A percentile compares a stretch with the other conserved stretches of the same genome.
phyloP scores from a whole-genome alignment of 2,888 invertebrate species.

The Lasioglossum pauxillum region DNA sequence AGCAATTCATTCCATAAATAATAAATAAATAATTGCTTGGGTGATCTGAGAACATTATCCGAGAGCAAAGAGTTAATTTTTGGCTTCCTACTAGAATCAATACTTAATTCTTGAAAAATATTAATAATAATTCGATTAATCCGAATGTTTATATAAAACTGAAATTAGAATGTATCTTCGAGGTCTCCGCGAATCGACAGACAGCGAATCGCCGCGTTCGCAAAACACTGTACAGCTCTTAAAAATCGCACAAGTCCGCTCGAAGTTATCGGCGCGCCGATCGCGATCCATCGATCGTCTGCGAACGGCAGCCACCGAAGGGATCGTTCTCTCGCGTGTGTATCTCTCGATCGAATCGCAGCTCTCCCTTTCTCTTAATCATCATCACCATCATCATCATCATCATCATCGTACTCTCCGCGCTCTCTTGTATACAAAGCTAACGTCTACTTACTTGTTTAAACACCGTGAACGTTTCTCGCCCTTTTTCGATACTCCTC shows the following conservation, averaged over 20 bases:
- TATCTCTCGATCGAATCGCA: constrained; percentile 34
- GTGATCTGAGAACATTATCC: neutral
- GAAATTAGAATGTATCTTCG: neutral
- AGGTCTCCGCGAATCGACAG: constrained; percentile 17
- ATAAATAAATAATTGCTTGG: neutral
- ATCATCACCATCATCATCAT: neutral
- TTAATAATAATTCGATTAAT: neutral
- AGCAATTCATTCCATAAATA: neutral
- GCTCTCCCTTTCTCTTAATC: constrained; percentile 44
- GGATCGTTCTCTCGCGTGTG: constrained; percentile 57
- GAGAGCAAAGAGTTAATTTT: too few relatives aligned
- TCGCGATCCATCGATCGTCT: constrained; percentile 29
- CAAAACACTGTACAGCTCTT: constrained; percentile 2
- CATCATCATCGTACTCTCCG: constrained; percentile 42
- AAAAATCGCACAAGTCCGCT: constrained; percentile 79
- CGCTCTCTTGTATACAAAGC: constrained; percentile 77
- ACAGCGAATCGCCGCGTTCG: constrained; percentile 32
- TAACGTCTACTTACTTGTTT: constrained; percentile 76
- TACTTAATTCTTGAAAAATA: neutral
- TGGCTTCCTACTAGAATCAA: too few relatives aligned
- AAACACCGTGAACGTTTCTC: constrained; percentile 64
- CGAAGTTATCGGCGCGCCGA: constrained; percentile 55
- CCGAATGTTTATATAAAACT: neutral
- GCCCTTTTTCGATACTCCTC: constrained; percentile 39
- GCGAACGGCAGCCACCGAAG: constrained; percentile 77